A percentile compares a stretch with the other conserved stretches of the same genome.
These are phyloP conservation scores for Pelobates fuscus DNA, from an alignment of 2,113 vertebrate species.

Conservation along the genomic window DNA sequence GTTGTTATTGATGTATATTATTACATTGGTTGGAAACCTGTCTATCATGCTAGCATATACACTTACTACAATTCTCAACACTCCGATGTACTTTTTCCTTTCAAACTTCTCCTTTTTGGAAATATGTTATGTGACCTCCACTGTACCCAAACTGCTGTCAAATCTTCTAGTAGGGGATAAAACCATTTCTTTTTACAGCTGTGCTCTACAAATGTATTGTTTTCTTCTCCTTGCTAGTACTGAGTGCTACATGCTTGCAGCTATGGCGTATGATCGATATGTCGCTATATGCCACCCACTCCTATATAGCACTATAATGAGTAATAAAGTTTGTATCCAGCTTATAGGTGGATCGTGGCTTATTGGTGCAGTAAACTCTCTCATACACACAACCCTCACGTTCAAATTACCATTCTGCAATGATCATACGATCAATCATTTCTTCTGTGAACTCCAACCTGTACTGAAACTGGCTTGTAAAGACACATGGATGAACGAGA, in stretches of 20 bases:
- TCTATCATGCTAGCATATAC: slow-evolving; percentile 6
- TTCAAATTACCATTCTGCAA: slow-evolving; percentile 1
- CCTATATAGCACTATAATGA: slow-evolving; percentile 1
- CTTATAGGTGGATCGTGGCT: neutral
- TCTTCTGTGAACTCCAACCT: neutral
- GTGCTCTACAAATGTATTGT: slow-evolving; percentile 23
- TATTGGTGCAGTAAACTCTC: neutral
- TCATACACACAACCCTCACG: neutral
- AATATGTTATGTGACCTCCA: slow-evolving; percentile 3
- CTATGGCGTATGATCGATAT: slow-evolving; percentile 28
- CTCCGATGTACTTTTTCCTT: slow-evolving; percentile 22
- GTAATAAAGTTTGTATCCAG: neutral
- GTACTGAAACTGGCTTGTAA: neutral
- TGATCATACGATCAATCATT: neutral
- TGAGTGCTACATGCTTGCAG: slow-evolving; percentile 17
- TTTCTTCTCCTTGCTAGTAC: neutral
- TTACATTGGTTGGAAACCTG: slow-evolving; percentile 13
- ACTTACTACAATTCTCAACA: neutral
- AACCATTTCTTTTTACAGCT: slow-evolving; percentile 9
- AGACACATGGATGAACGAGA: neutral
- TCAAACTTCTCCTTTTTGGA: slow-evolving; percentile 22
- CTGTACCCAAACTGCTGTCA: neutral
- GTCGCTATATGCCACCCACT: slow-evolving; percentile 23
- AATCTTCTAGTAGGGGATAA: neutral
- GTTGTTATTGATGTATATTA: neutral